phyloP scores from a whole-genome alignment of 2,113 vertebrate genomes.

The Aepyceros melampus region DNA sequence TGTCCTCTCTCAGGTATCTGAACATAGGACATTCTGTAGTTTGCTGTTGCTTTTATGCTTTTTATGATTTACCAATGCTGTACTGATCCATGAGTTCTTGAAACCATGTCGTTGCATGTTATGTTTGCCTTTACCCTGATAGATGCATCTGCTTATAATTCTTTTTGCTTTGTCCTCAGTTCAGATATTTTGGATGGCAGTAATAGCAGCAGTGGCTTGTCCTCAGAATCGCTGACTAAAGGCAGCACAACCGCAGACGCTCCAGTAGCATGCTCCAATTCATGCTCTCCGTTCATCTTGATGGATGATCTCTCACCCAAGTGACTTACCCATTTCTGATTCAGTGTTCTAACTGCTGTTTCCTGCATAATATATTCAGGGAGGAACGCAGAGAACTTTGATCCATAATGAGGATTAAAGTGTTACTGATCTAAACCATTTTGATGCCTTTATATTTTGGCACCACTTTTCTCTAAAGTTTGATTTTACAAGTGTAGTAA shows the following conservation, averaged over 20 bases:
- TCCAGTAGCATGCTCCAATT: slow-evolving; percentile 88
- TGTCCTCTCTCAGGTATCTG: background rate
- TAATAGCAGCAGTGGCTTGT: slow-evolving; percentile 91
- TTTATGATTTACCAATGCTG: slow-evolving; percentile 56
- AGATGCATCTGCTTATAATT: slow-evolving; percentile 48
- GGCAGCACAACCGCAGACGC: slow-evolving; percentile 91
- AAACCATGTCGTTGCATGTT: slow-evolving; percentile 58
- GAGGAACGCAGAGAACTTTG: slow-evolving; percentile 72
- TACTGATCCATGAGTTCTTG: slow-evolving; percentile 36
- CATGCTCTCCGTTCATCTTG: slow-evolving; percentile 85
- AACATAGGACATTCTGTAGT: background rate
- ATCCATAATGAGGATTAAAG: slow-evolving; percentile 76
- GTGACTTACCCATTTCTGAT: slow-evolving; percentile 81
- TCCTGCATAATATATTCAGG: slow-evolving; percentile 63
- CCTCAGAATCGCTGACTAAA: slow-evolving; percentile 91
- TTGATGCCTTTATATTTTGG: slow-evolving; percentile 62
- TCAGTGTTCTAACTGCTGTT: slow-evolving; percentile 74
- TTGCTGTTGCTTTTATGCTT: slow-evolving; percentile 54
- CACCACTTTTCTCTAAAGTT: slow-evolving; percentile 70
- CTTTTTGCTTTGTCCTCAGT: slow-evolving; percentile 80
- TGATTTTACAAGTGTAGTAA: slow-evolving; percentile 68
- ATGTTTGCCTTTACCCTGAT: slow-evolving; percentile 57
- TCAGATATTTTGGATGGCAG: slow-evolving; percentile 93
- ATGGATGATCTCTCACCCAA: slow-evolving; percentile 94
- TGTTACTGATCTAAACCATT: slow-evolving; percentile 55